These are phyloP conservation scores for Antheraea pernyi DNA, from an alignment of 1,140 invertebrate species.

Conservation along the genomic window DNA sequence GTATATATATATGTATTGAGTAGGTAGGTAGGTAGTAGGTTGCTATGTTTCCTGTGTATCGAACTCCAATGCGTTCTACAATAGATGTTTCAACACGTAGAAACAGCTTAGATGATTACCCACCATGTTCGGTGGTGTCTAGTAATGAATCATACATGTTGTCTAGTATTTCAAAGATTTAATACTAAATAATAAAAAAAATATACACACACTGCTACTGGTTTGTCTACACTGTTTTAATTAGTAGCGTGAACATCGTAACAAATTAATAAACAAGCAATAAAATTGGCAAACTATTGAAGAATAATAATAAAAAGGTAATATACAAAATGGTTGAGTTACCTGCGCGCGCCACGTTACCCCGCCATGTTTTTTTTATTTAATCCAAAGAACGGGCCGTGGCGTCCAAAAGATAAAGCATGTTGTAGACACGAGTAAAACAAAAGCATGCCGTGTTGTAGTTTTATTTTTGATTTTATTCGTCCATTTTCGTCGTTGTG, in stretches of 20 bases:
- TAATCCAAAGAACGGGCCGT: slow-evolving; percentile 38
- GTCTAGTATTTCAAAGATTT: too few species aligned
- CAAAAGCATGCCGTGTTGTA: slow-evolving; percentile 64
- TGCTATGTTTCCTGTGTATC: slow-evolving; percentile 10
- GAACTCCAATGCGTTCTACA: not conserved
- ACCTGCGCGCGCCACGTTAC: slow-evolving; percentile 62
- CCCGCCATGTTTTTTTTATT: slow-evolving; percentile 40
- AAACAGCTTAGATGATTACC: not conserved
- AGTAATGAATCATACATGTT: too few species aligned
- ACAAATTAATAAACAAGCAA: slow-evolving; percentile 63
- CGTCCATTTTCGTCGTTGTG: slow-evolving; percentile 52
- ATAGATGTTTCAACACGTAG: slow-evolving; percentile 1
- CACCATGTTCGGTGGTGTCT: too few species aligned
- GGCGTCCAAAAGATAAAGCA: slow-evolving; percentile 56
- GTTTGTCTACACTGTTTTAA: slow-evolving; percentile 46
- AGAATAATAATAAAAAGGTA: slow-evolving; percentile 54
- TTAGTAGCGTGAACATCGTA: slow-evolving; percentile 50
- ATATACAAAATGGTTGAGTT: slow-evolving; percentile 64
- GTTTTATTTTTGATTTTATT: slow-evolving; percentile 70
- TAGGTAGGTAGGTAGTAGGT: slow-evolving; percentile 3
- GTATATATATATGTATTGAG: slow-evolving; percentile 1
- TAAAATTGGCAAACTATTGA: slow-evolving; percentile 71
- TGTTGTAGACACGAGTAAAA: slow-evolving; percentile 72
- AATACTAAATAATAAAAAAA: not conserved
- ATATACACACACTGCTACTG: slow-evolving; percentile 39